Evolutionary conservation across 2,797 vertebrate species (phyloP).

Genomic region (Benthosema pterotum): DNA sequence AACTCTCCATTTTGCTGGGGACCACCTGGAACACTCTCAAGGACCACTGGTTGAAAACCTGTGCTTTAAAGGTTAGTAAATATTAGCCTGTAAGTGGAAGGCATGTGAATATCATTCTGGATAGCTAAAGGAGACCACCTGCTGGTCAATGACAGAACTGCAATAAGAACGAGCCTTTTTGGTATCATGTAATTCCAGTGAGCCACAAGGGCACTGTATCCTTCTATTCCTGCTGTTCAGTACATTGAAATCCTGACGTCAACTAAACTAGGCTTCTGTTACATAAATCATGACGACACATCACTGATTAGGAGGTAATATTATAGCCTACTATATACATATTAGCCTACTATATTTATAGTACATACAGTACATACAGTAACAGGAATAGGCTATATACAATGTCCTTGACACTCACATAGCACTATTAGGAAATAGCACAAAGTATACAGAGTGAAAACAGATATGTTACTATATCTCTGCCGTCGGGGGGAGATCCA

Average conservation of each 20-base stretch:
- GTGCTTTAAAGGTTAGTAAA: no score
- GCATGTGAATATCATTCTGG: neutral
- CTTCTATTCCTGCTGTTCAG: slow-evolving; percentile 7
- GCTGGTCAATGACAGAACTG: slow-evolving; percentile 38
- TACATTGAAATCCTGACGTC: neutral
- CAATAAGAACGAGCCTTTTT: slow-evolving; percentile 17
- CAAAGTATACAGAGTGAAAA: neutral
- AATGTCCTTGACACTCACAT: no score
- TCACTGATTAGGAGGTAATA: no score
- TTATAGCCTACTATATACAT: no score
- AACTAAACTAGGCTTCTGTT: neutral
- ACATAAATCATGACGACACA: neutral
- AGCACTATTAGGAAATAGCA: no score
- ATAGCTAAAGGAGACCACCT: slow-evolving; percentile 39
- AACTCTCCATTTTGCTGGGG: no score
- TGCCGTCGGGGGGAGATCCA: no score
- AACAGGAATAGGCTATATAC: no score
- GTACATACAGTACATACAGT: no score
- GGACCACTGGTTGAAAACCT: no score
- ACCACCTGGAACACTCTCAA: no score
- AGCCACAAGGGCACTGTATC: neutral
- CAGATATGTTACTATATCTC: slow-evolving; percentile 17
- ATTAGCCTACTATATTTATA: no score
- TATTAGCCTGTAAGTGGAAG: neutral
- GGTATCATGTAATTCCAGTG: neutral